Percentiles rank a stretch among this genome's conserved stretches.
phyloP scores from a whole-genome alignment of 2,888 invertebrate genomes.

The Cenopis cana region DNA sequence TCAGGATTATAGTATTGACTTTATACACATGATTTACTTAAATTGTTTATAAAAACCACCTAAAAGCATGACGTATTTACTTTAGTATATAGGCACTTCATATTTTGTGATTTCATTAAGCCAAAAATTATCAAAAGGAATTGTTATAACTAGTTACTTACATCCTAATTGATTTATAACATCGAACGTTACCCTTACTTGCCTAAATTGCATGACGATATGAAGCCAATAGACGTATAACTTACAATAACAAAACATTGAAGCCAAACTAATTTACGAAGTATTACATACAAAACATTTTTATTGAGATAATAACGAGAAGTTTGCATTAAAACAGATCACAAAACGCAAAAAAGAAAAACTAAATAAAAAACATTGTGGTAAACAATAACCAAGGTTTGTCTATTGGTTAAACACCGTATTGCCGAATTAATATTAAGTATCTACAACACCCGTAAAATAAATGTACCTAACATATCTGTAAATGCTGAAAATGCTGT shows the following conservation, averaged over 20 bases:
- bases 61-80: too few species aligned
- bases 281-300: background rate
- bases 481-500: conserved; percentile 33
- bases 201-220: background rate
- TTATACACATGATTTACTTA: too few species aligned
- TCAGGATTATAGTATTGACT: too few species aligned
- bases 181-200: background rate
- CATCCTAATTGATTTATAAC: background rate
- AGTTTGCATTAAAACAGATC: conserved; percentile 47
- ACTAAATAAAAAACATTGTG: too few species aligned
- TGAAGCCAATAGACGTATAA: background rate
- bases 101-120: background rate
- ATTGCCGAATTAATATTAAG: conserved; percentile 27
- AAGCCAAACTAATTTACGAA: too few species aligned
- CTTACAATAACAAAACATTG: background rate
- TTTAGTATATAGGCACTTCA: too few species aligned
- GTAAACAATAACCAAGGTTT: too few species aligned
- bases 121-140: background rate
- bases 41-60: too few species aligned
- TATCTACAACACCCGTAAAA: conserved; percentile 24
- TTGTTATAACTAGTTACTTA: too few species aligned
- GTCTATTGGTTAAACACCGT: background rate
- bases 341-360: too few species aligned
- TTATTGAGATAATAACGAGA: conserved; percentile 50
- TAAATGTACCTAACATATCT: background rate